phyloP scores from a whole-genome alignment of 1,140 invertebrate genomes.

The Hycleus cichorii region DNA sequence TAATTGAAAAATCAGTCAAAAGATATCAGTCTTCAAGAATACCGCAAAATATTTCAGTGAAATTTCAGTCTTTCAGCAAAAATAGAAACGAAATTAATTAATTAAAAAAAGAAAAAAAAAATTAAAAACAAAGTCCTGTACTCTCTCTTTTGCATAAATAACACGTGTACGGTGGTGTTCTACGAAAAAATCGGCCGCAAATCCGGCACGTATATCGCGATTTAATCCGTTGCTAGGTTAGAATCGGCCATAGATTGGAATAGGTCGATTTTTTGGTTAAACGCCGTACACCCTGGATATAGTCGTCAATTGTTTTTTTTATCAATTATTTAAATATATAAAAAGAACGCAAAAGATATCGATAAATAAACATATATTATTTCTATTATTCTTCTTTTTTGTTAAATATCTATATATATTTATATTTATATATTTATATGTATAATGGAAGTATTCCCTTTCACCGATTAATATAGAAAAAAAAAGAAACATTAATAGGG shows the following conservation, averaged over 20 bases:
- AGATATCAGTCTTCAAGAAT: slow-evolving; percentile 38
- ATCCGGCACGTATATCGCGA: no score
- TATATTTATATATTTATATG: not conserved
- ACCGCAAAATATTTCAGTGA: slow-evolving; percentile 26
- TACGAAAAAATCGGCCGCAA: no score
- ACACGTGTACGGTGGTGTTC: no score
- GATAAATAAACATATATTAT: slow-evolving; percentile 17
- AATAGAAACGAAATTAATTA: slow-evolving; percentile 23
- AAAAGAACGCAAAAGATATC: slow-evolving; percentile 5
- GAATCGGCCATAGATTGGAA: no score
- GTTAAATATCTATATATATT: not conserved
- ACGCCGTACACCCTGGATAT: no score
- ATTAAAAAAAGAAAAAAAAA: no score
- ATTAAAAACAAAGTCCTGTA: no score
- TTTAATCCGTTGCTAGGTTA: no score
- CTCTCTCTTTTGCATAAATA: no score
- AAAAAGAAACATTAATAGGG: not conserved
- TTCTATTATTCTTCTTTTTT: not conserved
- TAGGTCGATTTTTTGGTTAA: no score
- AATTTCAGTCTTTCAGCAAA: slow-evolving; percentile 38
- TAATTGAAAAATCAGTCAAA: slow-evolving; percentile 32
- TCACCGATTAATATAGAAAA: slow-evolving; percentile 34
- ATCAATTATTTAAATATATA: not conserved
- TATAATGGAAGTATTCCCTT: slow-evolving; percentile 28
- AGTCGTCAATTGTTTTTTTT: no score